Conservation (phyloP, 2,888 invertebrate species). For the Cordilura impudica region DNA sequence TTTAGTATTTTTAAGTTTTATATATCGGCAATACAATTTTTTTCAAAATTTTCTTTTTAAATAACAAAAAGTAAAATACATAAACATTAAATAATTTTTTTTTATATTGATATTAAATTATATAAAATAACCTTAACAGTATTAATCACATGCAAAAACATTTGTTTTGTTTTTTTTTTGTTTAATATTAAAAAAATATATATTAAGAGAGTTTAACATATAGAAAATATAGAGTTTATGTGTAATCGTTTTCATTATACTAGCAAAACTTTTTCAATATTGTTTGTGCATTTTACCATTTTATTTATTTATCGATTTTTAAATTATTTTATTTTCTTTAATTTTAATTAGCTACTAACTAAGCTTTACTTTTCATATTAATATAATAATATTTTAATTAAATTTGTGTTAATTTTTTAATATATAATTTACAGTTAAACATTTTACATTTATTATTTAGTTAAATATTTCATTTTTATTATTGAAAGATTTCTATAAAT, state of each 20-base stretch:
- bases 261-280: constrained; percentile 30
- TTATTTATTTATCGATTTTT: constrained; percentile 41
- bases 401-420: constrained; percentile 33
- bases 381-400: constrained; percentile 42
- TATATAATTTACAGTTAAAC: constrained; percentile 66
- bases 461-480: constrained; percentile 3
- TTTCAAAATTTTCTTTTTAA: too few relatives aligned
- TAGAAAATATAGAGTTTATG: constrained; percentile 29
- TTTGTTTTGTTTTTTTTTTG: constrained; percentile 65
- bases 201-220: constrained; percentile 41
- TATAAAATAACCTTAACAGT: constrained; percentile 66
- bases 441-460: constrained; percentile 61
- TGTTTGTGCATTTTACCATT: constrained; percentile 42
- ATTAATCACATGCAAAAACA: constrained; percentile 76
- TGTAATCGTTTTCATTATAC: background rate
- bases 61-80: constrained; percentile 13
- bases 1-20: too few relatives aligned
- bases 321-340: constrained; percentile 62
- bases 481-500: constrained; percentile 1
- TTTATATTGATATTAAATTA: constrained; percentile 25
- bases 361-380: constrained; percentile 65
- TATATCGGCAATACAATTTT: too few relatives aligned
- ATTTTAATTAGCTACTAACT: constrained; percentile 72
- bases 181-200: constrained; percentile 44
- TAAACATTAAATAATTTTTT: constrained; percentile 31